Conservation (phyloP, 2,113 vertebrate species). For the Scomber colias region DNA sequence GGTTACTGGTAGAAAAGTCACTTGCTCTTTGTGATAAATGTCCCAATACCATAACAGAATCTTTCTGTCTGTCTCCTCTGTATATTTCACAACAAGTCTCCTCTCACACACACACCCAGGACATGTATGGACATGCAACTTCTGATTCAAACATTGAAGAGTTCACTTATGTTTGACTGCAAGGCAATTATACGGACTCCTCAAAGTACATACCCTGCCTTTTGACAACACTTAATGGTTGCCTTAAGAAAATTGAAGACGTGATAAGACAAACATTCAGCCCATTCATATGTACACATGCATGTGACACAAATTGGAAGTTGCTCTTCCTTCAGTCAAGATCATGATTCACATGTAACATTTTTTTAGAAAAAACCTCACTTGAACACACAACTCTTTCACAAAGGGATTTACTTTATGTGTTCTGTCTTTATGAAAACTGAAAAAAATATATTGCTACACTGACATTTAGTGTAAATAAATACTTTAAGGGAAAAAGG, state of each 20-base stretch:
- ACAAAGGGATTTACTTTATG: background rate
- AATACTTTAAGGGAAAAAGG: background rate
- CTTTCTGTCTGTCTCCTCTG: background rate
- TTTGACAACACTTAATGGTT: background rate
- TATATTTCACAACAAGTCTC: background rate
- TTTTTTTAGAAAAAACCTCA: background rate
- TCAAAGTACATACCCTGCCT: slow-evolving; percentile 8
- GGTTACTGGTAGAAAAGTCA: slow-evolving; percentile 26
- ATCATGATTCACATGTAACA: too few relatives aligned
- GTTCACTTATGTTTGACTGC: slow-evolving; percentile 2
- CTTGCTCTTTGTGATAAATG: slow-evolving; percentile 18
- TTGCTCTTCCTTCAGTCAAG: too few relatives aligned
- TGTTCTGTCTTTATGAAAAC: background rate
- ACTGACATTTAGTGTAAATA: slow-evolving; percentile 6
- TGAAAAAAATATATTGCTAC: background rate
- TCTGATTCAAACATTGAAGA: background rate
- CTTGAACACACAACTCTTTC: background rate
- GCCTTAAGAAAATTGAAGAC: background rate
- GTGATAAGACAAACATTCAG: slow-evolving; percentile 12
- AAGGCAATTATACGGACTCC: background rate
- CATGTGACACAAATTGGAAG: background rate
- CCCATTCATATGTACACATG: background rate
- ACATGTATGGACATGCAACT: slow-evolving; percentile 40
- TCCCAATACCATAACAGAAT: slow-evolving; percentile 1
- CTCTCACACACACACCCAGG: slow-evolving; percentile 28